Percentiles rank a stretch among this genome's conserved stretches.
Conservation (phyloP, 2,113 vertebrate genomes). For the Pardalotus punctatus region DNA sequence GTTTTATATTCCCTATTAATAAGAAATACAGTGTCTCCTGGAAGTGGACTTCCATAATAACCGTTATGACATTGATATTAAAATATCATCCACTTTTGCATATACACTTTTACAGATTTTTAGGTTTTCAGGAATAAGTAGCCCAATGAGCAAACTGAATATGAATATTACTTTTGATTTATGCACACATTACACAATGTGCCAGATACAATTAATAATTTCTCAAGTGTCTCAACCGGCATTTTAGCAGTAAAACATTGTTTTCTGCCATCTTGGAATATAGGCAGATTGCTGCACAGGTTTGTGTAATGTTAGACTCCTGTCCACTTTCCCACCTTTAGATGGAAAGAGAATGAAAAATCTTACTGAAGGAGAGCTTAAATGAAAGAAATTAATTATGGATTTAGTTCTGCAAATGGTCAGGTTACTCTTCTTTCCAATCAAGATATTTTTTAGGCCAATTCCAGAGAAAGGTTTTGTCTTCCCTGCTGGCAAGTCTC, state of each 20-base stretch:
- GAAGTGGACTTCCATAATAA: neutral
- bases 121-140: neutral
- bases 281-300: fast-evolving
- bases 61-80: neutral
- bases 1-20: conserved; percentile 49
- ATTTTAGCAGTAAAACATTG: neutral
- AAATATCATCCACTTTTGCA: neutral
- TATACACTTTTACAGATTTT: neutral
- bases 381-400: neutral
- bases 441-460: neutral
- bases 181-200: neutral
- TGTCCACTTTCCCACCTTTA: neutral
- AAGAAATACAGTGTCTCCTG: conserved; percentile 36
- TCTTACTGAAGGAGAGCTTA: neutral
- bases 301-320: neutral
- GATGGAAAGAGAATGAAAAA: neutral
- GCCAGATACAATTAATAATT: neutral
- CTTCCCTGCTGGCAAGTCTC: neutral
- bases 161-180: neutral
- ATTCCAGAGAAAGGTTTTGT: neutral
- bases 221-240: neutral
- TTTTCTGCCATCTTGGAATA: neutral
- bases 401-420: neutral
- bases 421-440: neutral
- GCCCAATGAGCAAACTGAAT: neutral